Evolutionary conservation across 2,113 vertebrate genomes (phyloP).

Genomic region (Pituophis catenifer): DNA sequence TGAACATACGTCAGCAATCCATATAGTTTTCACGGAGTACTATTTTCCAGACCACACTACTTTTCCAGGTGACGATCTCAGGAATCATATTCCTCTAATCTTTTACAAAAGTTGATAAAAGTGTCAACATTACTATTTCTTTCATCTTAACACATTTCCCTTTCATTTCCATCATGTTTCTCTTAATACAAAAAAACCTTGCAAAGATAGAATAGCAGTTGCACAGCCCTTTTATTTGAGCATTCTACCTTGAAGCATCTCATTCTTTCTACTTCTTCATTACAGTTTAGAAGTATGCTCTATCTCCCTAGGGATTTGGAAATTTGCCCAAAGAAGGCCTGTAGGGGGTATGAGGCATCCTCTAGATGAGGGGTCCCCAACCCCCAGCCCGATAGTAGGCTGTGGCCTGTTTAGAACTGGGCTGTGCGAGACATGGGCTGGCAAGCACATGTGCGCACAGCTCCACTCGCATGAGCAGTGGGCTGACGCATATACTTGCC

Average conservation of each 20-base stretch:
- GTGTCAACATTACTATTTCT: not conserved
- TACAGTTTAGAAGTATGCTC: not conserved
- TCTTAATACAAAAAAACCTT: not conserved
- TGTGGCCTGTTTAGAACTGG: no score
- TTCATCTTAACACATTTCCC: not conserved
- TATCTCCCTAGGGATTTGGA: not conserved
- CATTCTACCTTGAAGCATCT: not conserved
- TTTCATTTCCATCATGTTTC: not conserved
- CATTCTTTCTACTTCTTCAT: not conserved
- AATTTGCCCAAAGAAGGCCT: not conserved
- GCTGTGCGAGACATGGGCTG: no score
- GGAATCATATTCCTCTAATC: not conserved
- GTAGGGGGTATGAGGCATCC: not conserved
- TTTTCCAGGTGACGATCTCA: slow-evolving; percentile 78
- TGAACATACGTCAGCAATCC: slow-evolving; percentile 83
- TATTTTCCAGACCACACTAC: slow-evolving; percentile 88
- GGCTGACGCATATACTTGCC: no score
- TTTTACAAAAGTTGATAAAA: not conserved
- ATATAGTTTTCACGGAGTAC: slow-evolving; percentile 95
- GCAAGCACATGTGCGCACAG: no score
- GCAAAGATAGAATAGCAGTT: not conserved
- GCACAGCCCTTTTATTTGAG: not conserved
- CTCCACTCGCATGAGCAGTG: no score
- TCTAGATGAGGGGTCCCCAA: not conserved
- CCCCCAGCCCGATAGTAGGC: no score